Evolutionary conservation across 2,113 vertebrate genomes (phyloP), one percentile per base, ranked within the genome.

Genomic region (Poeciliopsis retropinna): DNA sequence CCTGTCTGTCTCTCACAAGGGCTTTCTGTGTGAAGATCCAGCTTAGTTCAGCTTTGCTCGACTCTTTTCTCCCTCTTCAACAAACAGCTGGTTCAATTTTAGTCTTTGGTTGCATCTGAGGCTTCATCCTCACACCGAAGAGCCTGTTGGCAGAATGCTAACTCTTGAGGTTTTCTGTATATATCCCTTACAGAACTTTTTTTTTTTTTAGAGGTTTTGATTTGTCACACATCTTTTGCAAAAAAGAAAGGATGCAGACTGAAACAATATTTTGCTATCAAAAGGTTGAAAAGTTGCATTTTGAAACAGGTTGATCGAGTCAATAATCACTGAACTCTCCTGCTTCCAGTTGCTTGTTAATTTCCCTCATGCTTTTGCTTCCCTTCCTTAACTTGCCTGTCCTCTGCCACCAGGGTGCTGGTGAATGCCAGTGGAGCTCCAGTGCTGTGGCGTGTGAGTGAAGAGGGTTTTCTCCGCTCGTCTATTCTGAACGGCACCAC

Each of bases 381-480:
- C 32, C 13, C 19, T 67, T 13, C 5, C 27, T 34, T 34, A 32
- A 34, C 1, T 4, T 13, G 28, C n/a, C 63, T 62, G 47, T 70
- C 30, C 19, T 19, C 32, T 73, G 41, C 66, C 27, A 71, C 60
- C 87, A 99, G 97, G 86, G 94, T 99, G 73, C 85, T 95, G 75
- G 95, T 97, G 83, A 97, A 97, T n/a, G 92, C 94, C 75, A 94
- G 94, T 9, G 94, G 96, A n/a, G 95, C 96, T 27, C 94, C 97
- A 10, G 96, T 96, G 64, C 86, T 98, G 78, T 99, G 98, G 98
- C 95, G 95, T 27, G 96, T 99, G 30, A 95, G 94, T 1, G 93
- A 96, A 88, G 88, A 91, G 0, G 97, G 95, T 3, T 99, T 97
- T 85, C 95, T 95, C 13, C 96, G 94, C 54, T 98, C 97, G 67